phyloP scores from a whole-genome alignment of 2,113 vertebrate genomes.

The Thalassarche chlororhynchos region DNA sequence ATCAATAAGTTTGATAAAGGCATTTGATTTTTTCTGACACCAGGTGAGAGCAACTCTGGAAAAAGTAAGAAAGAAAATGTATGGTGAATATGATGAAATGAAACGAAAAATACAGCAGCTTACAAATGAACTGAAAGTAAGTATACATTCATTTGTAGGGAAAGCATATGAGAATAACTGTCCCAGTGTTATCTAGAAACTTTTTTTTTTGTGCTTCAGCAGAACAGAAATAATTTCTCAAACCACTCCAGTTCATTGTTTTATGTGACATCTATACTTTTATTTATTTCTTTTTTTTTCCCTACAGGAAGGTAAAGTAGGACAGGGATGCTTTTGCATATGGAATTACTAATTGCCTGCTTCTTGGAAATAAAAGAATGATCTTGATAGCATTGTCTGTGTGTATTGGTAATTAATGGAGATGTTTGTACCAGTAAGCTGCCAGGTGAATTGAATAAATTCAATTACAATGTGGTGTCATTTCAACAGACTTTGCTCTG shows the following conservation, averaged over 20 bases:
- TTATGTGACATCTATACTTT: not conserved
- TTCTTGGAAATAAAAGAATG: not conserved
- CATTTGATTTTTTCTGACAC: not conserved
- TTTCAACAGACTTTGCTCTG: not conserved
- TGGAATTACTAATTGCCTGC: not conserved
- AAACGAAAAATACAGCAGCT: conserved; percentile 91
- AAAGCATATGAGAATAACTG: not conserved
- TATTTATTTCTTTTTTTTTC: not conserved
- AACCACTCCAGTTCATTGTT: not conserved
- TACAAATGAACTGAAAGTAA: conserved; percentile 88
- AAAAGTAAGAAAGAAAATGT: conserved; percentile 94
- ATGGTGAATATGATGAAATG: conserved; percentile 95
- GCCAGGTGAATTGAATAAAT: not conserved
- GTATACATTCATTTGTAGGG: not conserved
- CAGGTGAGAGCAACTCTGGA: conserved; percentile 97
- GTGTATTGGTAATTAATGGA: not conserved
- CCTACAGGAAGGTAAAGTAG: not conserved
- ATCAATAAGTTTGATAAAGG: not conserved
- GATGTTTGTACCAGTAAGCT: not conserved
- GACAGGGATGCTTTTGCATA: not conserved
- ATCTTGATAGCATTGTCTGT: not conserved
- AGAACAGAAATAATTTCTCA: not conserved
- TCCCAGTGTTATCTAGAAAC: not conserved
- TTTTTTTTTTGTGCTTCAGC: not conserved
- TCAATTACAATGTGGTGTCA: not conserved